Evolutionary conservation across 2,888 invertebrate species (phyloP), one percentile per base, ranked within the genome.

Genomic region (Pyrocoelia pectoralis): DNA sequence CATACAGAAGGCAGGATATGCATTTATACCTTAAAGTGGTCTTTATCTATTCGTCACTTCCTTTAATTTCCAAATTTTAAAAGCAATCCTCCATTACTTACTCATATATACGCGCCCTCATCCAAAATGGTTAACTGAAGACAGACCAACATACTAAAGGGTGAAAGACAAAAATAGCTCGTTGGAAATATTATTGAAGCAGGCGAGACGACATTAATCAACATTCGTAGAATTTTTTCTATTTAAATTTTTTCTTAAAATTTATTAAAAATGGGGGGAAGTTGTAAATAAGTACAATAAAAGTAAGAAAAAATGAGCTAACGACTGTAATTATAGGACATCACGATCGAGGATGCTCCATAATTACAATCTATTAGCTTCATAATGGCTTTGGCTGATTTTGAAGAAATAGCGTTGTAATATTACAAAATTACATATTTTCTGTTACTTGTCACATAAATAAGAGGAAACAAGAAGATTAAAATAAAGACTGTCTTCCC

Each of bases 1-100:
- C 57, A 24, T 61, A 54, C 58, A 41, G 53, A 56, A 51, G 58
- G 56, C 65, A 57, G 65, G 65, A 65, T 65, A 61, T 61, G 57
- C 61, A 61, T 61, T 57, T 65, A 51, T 29, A 56, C 52, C 53
- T 56, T 46, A 55, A 63, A 49, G 41, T 49, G 58, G 43, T 57
- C 57, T 63, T 58, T 63, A 63, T 63, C 61, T 61, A 33, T 19
- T 43, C 46, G 43, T 14, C 19, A 51, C 61, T 56, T 61, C 56
- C 56, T 61, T 28, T 43, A 49, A 54, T 58, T 46, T 49, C 55
- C 41, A 15, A 15, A 8, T 43, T 43, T 15, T 43, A 43, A 43
- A 43, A 13, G 41, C 13, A 43, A 14, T 43, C 3, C 33, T 14
- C 41, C 12, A 15, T 2, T 8, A 43, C 9, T 33, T 33, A 33